phyloP scores from a whole-genome alignment of 2,113 vertebrate species.

The Carassius carassius region DNA sequence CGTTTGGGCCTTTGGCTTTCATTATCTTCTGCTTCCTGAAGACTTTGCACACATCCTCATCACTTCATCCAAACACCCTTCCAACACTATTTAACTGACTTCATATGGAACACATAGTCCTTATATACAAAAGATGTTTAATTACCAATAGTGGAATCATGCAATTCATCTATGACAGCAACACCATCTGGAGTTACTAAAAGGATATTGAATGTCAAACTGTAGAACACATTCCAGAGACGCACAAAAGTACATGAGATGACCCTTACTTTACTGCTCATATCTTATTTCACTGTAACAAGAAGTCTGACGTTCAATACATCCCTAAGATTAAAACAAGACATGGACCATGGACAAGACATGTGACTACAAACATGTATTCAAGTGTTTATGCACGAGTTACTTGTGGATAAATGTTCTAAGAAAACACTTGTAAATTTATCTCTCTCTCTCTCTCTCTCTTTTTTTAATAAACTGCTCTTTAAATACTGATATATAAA shows the following conservation, averaged over 20 bases:
- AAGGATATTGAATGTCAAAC: constrained; percentile 12
- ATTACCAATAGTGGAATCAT: constrained; percentile 33
- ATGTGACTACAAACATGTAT: background rate
- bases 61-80: background rate
- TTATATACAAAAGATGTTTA: background rate
- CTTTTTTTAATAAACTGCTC: background rate
- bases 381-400: background rate
- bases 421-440: background rate
- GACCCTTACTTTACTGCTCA: background rate
- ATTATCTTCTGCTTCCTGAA: too few species aligned
- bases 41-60: too few species aligned
- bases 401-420: background rate
- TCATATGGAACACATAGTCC: background rate
- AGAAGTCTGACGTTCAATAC: constrained; percentile 13
- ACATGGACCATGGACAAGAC: background rate
- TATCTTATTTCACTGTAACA: constrained; percentile 20
- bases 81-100: constrained; percentile 26
- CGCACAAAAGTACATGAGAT: background rate
- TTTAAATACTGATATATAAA: background rate
- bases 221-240: constrained; percentile 8
- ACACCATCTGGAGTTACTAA: constrained; percentile 3
- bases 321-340: constrained; percentile 11
- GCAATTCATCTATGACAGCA: background rate
- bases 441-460: background rate
- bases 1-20: too few species aligned